phyloP scores from a whole-genome alignment of 2,888 invertebrate genomes.

The Xestia sexstrigata region DNA sequence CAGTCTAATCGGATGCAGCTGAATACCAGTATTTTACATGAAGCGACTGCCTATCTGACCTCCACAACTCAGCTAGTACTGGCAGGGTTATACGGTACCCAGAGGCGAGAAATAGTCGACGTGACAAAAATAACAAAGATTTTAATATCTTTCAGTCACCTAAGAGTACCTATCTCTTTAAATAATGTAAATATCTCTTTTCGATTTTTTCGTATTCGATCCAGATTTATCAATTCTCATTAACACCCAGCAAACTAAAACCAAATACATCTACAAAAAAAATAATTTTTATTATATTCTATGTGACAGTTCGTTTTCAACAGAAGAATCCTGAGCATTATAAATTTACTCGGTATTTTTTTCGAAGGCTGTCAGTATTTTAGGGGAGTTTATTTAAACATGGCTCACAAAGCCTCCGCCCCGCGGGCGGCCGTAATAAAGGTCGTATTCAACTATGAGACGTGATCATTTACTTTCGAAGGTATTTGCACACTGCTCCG shows the following conservation, averaged over 20 bases:
- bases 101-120: not conserved
- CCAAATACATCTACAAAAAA: too few species aligned
- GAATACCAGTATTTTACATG: too few species aligned
- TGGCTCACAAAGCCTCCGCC: conserved; percentile 53
- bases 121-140: not conserved
- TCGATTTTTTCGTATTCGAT: too few species aligned
- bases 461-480: conserved; percentile 63
- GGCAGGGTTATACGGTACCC: too few species aligned
- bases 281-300: conserved; percentile 43
- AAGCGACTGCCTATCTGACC: too few species aligned
- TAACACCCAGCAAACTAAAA: not conserved
- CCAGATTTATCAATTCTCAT: not conserved
- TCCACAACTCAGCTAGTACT: too few species aligned
- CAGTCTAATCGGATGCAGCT: too few species aligned
- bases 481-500: conserved; percentile 46
- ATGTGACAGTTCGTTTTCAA: conserved; percentile 25
- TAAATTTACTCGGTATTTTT: conserved; percentile 60
- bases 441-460: conserved; percentile 65
- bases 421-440: conserved; percentile 65
- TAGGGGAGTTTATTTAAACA: conserved; percentile 65
- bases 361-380: conserved; percentile 55
- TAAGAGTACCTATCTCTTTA: not conserved
- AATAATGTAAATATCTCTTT: not conserved
- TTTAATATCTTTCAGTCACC: not conserved
- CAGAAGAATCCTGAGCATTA: conserved; percentile 43